Evolutionary conservation across 2,113 vertebrate species (phyloP), one percentile per base, ranked within the genome.

Genomic region (Edolisoma coerulescens): DNA sequence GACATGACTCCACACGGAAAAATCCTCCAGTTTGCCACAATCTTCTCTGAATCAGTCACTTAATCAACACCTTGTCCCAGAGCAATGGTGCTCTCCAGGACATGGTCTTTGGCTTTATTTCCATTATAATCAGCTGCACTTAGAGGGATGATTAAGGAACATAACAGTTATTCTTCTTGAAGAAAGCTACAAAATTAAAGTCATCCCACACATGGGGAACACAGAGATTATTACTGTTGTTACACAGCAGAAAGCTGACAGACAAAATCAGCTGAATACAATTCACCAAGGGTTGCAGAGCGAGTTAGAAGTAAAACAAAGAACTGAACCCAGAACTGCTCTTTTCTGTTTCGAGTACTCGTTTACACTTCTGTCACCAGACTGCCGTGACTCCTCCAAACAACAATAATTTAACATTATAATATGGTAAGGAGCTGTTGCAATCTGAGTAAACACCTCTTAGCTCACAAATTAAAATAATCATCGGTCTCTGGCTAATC

Each of bases 381-480:
- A 26, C 78, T 41, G 75, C 67, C 15, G 0, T 4, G 74, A 69
- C 67, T 92, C 78, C 82, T 79, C 75, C 79, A 85, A 95, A 83
- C 32, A 74, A 89, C 47, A 89, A 61, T 75, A 68, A 86, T 53
- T 93, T 85, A 76, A 83, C 75, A 44, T 53, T 85, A 35, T 45
- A 93, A 57, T 81, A 79, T 8, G 67, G 64, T 56, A 88, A 79
- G 71, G 57, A 95, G 90, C 75, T 83, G 92, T 41, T 96, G 76
- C 78, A 75, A 57, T 69, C 65, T 56, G 14, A 81, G 33, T 50
- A 87, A 96, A 96, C 85, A 71, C 59, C 73, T 90, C 14, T 83
- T 57, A 79, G 63, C 65, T 91, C 85, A 85, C 85, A 85, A 84
- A 85, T 95, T 85, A 87, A 91, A 86, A 93, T 61, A 88, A 90